These are phyloP conservation scores for Sapajus apella DNA, from an alignment of 2,113 vertebrate genomes.

Conservation along the genomic window DNA sequence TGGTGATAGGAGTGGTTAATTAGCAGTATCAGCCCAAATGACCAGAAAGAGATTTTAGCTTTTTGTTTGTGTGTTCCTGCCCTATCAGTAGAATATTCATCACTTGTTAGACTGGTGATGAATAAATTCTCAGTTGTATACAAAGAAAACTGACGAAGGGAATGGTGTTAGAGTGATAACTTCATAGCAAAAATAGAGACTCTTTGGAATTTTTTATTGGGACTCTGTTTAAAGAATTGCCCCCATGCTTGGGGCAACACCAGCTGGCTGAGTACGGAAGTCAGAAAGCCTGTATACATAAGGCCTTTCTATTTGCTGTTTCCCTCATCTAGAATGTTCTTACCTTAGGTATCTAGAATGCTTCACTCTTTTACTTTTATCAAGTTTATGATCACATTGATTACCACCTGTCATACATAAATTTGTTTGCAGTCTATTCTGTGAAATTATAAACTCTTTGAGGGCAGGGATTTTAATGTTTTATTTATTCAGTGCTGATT, in stretches of 20 bases:
- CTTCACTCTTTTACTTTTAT: background rate
- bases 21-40: background rate
- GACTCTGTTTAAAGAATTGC: background rate
- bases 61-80: background rate
- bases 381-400: background rate
- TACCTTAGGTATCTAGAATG: background rate
- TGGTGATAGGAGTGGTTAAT: background rate
- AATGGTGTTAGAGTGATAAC: background rate
- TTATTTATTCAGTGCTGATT: background rate
- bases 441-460: background rate
- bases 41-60: background rate
- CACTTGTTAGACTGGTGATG: background rate
- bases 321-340: background rate
- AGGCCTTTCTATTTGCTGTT: background rate
- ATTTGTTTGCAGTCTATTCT: slow-evolving; percentile 1
- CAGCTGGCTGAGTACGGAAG: background rate
- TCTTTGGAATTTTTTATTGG: slow-evolving; percentile 17
- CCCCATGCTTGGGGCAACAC: background rate
- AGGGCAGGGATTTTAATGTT: slow-evolving; percentile 7
- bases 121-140: slow-evolving; percentile 19
- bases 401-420: background rate
- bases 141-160: background rate
- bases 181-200: background rate
- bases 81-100: background rate
- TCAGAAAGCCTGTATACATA: background rate